Evolutionary conservation across 2,888 invertebrate genomes (phyloP).

Genomic region (Eumerus sabulonum): DNA sequence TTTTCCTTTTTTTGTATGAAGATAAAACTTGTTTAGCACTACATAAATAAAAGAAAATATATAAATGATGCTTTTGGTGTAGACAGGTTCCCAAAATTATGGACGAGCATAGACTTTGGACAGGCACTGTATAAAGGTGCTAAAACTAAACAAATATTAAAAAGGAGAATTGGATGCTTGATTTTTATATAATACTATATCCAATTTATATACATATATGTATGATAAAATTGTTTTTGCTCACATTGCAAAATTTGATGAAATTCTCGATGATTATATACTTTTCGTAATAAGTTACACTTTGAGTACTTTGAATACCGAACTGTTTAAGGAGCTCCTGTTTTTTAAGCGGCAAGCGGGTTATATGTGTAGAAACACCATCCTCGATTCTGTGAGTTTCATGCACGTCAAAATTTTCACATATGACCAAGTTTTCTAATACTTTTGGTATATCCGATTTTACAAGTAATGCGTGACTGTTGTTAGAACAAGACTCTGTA

Average conservation of each 20-base stretch:
- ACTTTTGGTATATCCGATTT: slow-evolving; percentile 72
- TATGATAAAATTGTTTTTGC: slow-evolving; percentile 71
- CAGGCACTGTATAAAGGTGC: too few relatives aligned
- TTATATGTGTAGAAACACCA: slow-evolving; percentile 78
- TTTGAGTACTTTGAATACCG: slow-evolving; percentile 79
- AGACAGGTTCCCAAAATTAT: too few relatives aligned
- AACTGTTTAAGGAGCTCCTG: slow-evolving; percentile 79
- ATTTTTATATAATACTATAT: too few relatives aligned
- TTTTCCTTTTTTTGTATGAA: too few relatives aligned
- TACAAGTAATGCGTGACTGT: slow-evolving; percentile 67
- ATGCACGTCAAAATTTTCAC: slow-evolving; percentile 78
- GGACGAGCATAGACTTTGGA: too few relatives aligned
- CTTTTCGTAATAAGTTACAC: slow-evolving; percentile 79
- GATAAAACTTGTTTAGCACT: too few relatives aligned
- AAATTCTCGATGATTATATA: slow-evolving; percentile 79
- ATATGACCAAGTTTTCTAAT: slow-evolving; percentile 76
- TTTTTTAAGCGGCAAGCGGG: slow-evolving; percentile 78
- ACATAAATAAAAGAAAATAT: too few relatives aligned
- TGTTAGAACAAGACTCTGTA: slow-evolving; percentile 72
- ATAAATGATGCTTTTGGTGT: too few relatives aligned
- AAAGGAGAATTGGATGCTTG: too few relatives aligned
- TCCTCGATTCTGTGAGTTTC: slow-evolving; percentile 78
- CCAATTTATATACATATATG: too few relatives aligned
- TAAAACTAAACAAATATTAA: too few relatives aligned
- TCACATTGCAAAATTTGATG: slow-evolving; percentile 79